phyloP scores from a whole-genome alignment of 1,140 invertebrate species.

The Meloidogyne hapla region DNA sequence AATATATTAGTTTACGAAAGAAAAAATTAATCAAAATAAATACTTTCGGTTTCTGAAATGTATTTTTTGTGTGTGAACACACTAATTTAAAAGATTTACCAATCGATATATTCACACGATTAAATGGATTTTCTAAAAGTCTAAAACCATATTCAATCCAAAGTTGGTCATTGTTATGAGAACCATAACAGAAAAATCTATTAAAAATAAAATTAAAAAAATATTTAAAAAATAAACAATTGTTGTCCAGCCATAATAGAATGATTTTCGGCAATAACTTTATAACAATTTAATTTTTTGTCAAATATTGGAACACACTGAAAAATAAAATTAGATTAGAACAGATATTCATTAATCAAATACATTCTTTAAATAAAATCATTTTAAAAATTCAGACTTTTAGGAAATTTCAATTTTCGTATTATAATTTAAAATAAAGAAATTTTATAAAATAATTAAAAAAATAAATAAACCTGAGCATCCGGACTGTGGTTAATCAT shows the following conservation, averaged over 20 bases:
- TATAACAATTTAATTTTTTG: constrained; percentile 6
- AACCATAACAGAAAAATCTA: constrained; percentile 75
- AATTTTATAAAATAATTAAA: too few species aligned
- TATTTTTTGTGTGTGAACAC: too few species aligned
- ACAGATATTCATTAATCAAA: too few species aligned
- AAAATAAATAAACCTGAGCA: constrained; percentile 63
- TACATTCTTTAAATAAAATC: too few species aligned
- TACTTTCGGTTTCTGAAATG: too few species aligned
- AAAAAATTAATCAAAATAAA: not conserved
- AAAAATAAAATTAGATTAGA: too few species aligned
- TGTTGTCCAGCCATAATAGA: constrained; percentile 66
- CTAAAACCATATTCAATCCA: constrained; percentile 77
- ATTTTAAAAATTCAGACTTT: too few species aligned
- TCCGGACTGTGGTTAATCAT: constrained; percentile 74
- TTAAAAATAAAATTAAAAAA: not conserved
- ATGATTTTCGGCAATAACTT: constrained; percentile 69
- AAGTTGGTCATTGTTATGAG: constrained; percentile 72
- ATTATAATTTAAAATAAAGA: too few species aligned
- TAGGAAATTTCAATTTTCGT: too few species aligned
- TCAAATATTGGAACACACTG: constrained; percentile 21
- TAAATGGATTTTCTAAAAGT: constrained; percentile 66
- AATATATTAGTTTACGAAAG: too few species aligned
- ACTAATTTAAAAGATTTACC: constrained; percentile 63
- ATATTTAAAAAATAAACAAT: constrained; percentile 67
- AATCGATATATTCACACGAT: constrained; percentile 61